Percentiles rank a stretch among this genome's conserved stretches.
Evolutionary conservation across 2,113 vertebrate species (phyloP).

Genomic region (Gymnocephalus cernua): DNA sequence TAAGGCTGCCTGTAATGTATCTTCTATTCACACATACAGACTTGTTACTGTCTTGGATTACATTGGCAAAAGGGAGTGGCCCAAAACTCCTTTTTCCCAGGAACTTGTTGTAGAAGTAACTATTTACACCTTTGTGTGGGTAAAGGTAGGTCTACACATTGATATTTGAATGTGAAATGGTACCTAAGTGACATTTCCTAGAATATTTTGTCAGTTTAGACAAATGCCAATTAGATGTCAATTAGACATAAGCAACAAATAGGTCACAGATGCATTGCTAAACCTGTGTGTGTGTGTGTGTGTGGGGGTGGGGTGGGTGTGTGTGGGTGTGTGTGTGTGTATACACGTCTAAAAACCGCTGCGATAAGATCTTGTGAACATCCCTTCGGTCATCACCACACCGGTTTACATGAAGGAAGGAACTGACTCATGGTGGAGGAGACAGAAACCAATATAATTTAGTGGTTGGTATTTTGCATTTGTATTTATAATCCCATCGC

Average conservation of each 20-base stretch:
- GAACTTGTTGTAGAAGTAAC: too few species aligned
- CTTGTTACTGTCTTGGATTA: not conserved
- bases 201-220: not conserved
- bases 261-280: slow-evolving; percentile 34
- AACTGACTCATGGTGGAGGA: slow-evolving; percentile 10
- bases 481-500: not conserved
- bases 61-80: too few species aligned
- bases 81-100: too few species aligned
- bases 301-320: not conserved
- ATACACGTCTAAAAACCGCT: not conserved
- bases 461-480: not conserved
- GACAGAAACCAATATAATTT: not conserved
- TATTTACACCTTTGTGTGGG: too few species aligned
- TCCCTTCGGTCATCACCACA: not conserved
- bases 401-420: not conserved
- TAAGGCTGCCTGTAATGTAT: not conserved
- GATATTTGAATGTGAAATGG: too few species aligned
- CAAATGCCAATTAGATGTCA: too few species aligned
- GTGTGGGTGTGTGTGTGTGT: not conserved
- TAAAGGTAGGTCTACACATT: too few species aligned
- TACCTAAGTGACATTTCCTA: too few species aligned
- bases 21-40: too few species aligned
- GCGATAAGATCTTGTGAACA: slow-evolving; percentile 50
- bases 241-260: too few species aligned
- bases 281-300: not conserved